Conservation (phyloP, 2,797 vertebrate species). For the Oreortyx pictus region DNA sequence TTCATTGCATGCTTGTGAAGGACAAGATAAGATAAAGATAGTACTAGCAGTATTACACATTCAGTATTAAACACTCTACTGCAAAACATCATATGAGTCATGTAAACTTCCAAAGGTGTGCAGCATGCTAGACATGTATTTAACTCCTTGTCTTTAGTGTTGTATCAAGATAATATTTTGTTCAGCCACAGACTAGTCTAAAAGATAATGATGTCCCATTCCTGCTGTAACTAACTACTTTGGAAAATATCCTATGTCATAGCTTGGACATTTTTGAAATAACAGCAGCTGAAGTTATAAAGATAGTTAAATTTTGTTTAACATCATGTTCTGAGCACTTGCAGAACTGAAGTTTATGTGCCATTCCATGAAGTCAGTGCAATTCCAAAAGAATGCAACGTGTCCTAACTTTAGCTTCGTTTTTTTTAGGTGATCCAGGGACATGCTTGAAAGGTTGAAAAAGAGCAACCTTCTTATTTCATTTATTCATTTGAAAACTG, state of each 20-base stretch:
- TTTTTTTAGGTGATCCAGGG: constrained; percentile 30
- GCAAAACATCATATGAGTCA: neutral
- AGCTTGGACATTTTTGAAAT: neutral
- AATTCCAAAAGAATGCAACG: neutral
- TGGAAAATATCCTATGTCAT: neutral
- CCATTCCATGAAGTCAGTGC: neutral
- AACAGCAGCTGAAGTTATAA: neutral
- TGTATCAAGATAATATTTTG: neutral
- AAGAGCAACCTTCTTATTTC: constrained; percentile 37
- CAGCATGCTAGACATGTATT: neutral
- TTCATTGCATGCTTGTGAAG: neutral
- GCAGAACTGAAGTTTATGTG: neutral
- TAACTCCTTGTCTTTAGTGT: neutral
- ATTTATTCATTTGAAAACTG: constrained; percentile 58
- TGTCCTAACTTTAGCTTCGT: neutral
- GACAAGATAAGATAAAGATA: neutral
- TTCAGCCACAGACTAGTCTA: neutral
- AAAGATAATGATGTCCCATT: neutral
- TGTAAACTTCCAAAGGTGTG: neutral
- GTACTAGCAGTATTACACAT: neutral
- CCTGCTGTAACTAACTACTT: neutral
- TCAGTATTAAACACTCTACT: neutral
- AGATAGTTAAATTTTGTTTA: neutral
- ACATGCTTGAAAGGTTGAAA: constrained; percentile 33
- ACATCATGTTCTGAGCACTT: neutral